phyloP scores from a whole-genome alignment of 1,140 invertebrate genomes.

The Listronotus bonariensis region DNA sequence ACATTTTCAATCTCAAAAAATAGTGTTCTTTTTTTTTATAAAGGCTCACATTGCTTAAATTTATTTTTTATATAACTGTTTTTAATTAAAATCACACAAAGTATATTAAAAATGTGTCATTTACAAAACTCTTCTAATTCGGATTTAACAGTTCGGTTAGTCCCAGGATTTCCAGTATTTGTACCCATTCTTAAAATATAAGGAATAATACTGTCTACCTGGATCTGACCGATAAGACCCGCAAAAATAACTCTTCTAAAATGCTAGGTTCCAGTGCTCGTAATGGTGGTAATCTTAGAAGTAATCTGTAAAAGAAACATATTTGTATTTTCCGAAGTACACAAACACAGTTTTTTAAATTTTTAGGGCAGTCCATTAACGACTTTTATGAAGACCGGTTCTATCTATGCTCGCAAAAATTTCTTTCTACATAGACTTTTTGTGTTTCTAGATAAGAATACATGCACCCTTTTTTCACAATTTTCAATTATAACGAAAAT shows the following conservation, averaged over 20 bases:
- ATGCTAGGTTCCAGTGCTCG: slow-evolving; percentile 76
- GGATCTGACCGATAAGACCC: slow-evolving; percentile 87
- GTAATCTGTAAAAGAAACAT: slow-evolving; percentile 49
- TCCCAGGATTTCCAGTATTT: slow-evolving; percentile 23
- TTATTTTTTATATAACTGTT: not conserved
- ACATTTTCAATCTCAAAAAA: no score
- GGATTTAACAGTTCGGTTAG: slow-evolving; percentile 46
- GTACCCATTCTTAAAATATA: slow-evolving; percentile 84
- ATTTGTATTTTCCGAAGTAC: not conserved
- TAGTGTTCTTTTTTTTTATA: not conserved
- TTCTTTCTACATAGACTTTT: no score
- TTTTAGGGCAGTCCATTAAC: not conserved
- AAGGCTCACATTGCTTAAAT: slow-evolving; percentile 55
- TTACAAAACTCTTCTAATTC: slow-evolving; percentile 53
- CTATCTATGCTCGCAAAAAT: no score
- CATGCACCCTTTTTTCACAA: no score
- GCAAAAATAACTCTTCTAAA: slow-evolving; percentile 93
- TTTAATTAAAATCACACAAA: slow-evolving; percentile 63
- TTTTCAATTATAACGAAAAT: no score
- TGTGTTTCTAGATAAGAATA: no score
- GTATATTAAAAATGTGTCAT: slow-evolving; percentile 25
- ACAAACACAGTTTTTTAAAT: not conserved
- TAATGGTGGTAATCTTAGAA: slow-evolving; percentile 77
- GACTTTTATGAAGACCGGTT: not conserved
- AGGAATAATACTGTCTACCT: slow-evolving; percentile 90